A percentile compares a stretch with the other conserved stretches of the same genome.
These are phyloP conservation scores for Bursaphelenchus okinawaensis DNA, from an alignment of 2,888 invertebrate species.

Conservation along the genomic window DNA sequence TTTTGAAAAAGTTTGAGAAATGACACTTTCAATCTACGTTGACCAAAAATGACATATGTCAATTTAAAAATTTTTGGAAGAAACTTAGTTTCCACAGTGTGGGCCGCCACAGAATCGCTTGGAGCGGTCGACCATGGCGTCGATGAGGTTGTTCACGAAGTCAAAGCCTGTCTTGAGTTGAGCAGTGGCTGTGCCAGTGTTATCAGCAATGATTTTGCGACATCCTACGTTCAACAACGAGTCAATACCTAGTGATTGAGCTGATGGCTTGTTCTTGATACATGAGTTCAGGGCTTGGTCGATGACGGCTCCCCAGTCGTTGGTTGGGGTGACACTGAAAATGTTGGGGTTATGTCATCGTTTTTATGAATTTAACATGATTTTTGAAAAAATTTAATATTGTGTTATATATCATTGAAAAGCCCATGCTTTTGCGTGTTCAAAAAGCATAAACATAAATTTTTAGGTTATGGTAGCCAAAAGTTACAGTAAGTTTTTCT, in stretches of 20 bases:
- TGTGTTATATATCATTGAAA: background rate
- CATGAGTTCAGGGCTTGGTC: constrained; percentile 52
- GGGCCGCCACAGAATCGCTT: constrained; percentile 55
- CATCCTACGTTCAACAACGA: constrained; percentile 56
- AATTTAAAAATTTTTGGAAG: background rate
- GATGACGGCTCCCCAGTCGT: constrained; percentile 55
- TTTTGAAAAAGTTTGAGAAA: no score
- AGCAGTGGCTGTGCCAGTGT: constrained; percentile 47
- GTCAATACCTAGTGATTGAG: constrained; percentile 47
- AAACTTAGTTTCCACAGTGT: constrained; percentile 23
- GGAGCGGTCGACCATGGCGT: constrained; percentile 52
- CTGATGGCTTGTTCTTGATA: constrained; percentile 46
- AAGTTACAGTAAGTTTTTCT: no score
- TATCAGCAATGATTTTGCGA: constrained; percentile 55
- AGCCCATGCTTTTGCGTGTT: no score
- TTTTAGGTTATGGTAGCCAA: no score
- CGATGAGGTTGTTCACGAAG: constrained; percentile 57
- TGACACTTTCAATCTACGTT: no score
- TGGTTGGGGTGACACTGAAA: constrained; percentile 50
- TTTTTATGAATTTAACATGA: background rate
- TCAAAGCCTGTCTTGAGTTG: constrained; percentile 57
- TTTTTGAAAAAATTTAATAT: background rate
- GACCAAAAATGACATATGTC: no score
- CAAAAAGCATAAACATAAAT: no score
- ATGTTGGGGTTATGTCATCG: background rate